Evolutionary conservation across 2,113 vertebrate species (phyloP).

Genomic region (Balaenoptera acutorostrata): DNA sequence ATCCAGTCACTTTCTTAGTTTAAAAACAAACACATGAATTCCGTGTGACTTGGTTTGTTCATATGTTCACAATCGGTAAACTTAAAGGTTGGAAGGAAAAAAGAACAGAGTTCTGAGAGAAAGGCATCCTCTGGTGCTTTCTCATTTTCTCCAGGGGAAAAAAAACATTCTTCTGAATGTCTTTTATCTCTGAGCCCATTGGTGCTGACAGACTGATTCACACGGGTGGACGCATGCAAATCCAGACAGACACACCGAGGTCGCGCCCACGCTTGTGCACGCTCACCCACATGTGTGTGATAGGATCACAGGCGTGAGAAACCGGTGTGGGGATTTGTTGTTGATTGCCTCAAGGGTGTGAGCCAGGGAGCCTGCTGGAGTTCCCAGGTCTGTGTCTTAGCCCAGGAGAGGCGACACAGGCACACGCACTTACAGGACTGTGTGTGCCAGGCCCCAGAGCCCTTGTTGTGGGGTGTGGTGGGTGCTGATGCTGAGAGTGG

Average conservation of each 20-base stretch:
- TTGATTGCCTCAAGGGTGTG: constrained; percentile 67
- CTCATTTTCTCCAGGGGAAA: neutral
- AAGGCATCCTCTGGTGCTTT: neutral
- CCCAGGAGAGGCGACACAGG: neutral
- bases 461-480: neutral
- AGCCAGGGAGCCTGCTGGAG: constrained; percentile 36
- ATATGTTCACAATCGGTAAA: neutral
- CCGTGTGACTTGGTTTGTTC: neutral
- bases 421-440: neutral
- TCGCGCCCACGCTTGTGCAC: constrained; percentile 43
- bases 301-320: constrained; percentile 73
- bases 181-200: neutral
- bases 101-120: neutral
- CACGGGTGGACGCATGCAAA: constrained; percentile 35
- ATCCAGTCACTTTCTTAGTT: constrained; percentile 10
- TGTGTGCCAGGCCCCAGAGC: neutral
- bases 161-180: neutral
- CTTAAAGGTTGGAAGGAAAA: neutral
- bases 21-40: constrained; percentile 3
- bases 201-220: constrained; percentile 12
- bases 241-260: constrained; percentile 44
- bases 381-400: constrained; percentile 54
- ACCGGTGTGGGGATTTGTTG: constrained; percentile 64
- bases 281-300: constrained; percentile 64
- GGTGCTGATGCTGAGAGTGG: neutral